Percentiles rank a stretch among this genome's conserved stretches.
Evolutionary conservation across 2,113 vertebrate species (phyloP).

Genomic region (Ovibos moschatus): DNA sequence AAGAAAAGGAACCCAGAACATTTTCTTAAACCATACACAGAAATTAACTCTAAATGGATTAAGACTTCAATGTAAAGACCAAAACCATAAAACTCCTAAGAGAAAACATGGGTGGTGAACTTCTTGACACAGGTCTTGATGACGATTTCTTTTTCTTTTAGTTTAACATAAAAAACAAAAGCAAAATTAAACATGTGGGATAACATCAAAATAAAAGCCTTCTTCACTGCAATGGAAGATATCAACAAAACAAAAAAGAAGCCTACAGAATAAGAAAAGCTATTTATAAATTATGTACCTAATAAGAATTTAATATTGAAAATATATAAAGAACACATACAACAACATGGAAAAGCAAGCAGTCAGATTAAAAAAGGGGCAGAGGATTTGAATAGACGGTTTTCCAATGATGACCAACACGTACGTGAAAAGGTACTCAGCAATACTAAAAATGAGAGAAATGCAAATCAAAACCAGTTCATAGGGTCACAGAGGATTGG

Average conservation of each 20-base stretch:
- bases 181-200: not conserved
- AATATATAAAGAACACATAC: not conserved
- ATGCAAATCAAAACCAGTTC: not conserved
- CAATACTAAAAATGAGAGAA: not conserved
- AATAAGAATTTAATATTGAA: not conserved
- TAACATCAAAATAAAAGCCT: not conserved
- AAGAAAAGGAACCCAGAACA: not conserved
- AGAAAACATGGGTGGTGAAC: not conserved
- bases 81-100: not conserved
- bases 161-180: not conserved
- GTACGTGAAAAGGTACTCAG: not conserved
- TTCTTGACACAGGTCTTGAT: too few relatives aligned
- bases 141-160: not conserved
- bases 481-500: not conserved
- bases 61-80: not conserved
- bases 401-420: not conserved
- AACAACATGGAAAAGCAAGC: not conserved
- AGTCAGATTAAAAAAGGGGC: not conserved
- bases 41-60: not conserved
- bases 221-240: not conserved
- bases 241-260: not conserved
- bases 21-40: not conserved
- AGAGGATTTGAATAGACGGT: not conserved
- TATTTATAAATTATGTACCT: not conserved
- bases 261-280: not conserved